Base-by-base conservation (phyloP, 2,888 invertebrate genomes). In the Conchocele bisecta region DNA sequence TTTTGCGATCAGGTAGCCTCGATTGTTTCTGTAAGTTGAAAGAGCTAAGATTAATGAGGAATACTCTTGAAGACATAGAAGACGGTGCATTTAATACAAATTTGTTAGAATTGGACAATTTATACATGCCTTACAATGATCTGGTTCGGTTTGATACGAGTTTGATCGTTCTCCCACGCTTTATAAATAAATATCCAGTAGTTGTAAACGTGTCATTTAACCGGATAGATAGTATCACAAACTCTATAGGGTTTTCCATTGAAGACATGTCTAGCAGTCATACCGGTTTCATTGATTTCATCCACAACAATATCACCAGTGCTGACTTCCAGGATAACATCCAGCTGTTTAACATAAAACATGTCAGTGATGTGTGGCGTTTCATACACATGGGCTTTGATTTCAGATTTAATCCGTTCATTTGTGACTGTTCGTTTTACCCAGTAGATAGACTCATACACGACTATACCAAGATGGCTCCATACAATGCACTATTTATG, bases 361-460 rank as follows among this genome's bases (percentile, higher is more conserved):
- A n/a, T n/a, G n/a, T n/a, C n/a, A n/a, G n/a, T n/a, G 15, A 46
- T n/a, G 5, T 64, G 9, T 22, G 22, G 26, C 22, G 37, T 13
- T 50, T 74, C 13, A 7, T 15, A 22, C 64, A 60, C 20, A 42
- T 48, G 44, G 50, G 42, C 13, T 59, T 74, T 50, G 68, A 74
- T 51, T 1, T 50, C 0, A 29, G 73, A 20, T 74, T 68, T 50
- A 74, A 74, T 37, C 73, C 73, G 15, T 57, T 68, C n/a, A 56
- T 68, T 11, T 74, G 73, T 50, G 73, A 74, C 33, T 74, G 73
- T 54, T 17, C 9, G 5, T 48, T 74, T 37, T 68, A 59, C 31
- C 17, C 6, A 1, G 7, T 65, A 22, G 64, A 64, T 4, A 17
- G 37, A 31, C 3, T 22, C 3, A n/a, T 74, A 2, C 20, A 22